These are phyloP conservation scores for Nasonia giraulti DNA, from an alignment of 1,140 invertebrate species.

Conservation along the genomic window DNA sequence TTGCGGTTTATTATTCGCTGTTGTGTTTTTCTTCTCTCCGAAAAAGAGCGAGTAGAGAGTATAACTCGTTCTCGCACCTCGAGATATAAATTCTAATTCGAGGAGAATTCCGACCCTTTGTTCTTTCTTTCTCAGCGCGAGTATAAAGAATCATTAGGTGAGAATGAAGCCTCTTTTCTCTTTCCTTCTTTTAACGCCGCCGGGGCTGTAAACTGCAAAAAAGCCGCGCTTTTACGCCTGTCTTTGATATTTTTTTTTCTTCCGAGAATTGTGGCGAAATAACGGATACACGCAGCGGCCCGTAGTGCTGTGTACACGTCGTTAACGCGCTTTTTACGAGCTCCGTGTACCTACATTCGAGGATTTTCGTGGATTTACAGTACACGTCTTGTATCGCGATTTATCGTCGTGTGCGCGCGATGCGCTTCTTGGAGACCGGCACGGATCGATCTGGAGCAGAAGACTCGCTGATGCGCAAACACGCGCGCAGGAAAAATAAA, in stretches of 20 bases:
- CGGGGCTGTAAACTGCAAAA: neutral
- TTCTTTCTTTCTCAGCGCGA: neutral
- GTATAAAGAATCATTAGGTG: constrained; percentile 37
- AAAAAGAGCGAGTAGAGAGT: neutral
- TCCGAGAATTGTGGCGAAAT: neutral
- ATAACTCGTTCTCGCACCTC: too few species aligned
- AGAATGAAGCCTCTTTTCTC: constrained; percentile 9
- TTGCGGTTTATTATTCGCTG: neutral
- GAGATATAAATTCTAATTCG: neutral
- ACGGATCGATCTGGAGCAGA: too few species aligned
- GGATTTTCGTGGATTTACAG: neutral
- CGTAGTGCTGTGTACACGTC: neutral
- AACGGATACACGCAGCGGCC: neutral
- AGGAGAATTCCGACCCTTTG: neutral
- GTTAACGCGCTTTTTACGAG: constrained; percentile 7
- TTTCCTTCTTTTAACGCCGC: neutral
- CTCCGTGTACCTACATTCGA: neutral
- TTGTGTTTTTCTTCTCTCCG: neutral
- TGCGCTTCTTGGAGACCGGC: too few species aligned
- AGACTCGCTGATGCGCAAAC: too few species aligned
- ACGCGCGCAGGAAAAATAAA: neutral
- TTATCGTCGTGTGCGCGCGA: too few species aligned
- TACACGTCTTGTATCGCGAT: too few species aligned
- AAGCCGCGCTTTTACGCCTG: neutral
- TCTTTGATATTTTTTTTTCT: neutral